phyloP scores from a whole-genome alignment of 2,888 invertebrate genomes.

The Drosophila antonietae region DNA sequence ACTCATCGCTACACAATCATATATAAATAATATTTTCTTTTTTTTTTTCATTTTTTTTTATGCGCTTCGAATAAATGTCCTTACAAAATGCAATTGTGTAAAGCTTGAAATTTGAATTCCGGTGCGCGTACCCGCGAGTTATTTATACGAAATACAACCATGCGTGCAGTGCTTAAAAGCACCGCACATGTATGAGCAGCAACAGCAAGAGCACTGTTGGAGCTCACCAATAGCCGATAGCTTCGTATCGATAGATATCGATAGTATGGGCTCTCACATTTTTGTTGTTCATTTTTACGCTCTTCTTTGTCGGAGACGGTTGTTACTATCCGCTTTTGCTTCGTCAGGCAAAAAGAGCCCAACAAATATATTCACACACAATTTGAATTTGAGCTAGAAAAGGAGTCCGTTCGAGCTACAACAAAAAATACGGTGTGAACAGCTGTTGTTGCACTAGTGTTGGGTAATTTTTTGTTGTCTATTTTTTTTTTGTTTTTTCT shows the following conservation, averaged over 20 bases:
- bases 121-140: background rate
- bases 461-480: conserved; percentile 57
- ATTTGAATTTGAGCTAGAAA: conserved; percentile 49
- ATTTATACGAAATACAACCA: conserved; percentile 12
- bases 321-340: conserved; percentile 42
- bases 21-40: conserved; percentile 17
- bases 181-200: background rate
- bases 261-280: conserved; percentile 25
- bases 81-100: conserved; percentile 21
- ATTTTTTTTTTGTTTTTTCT: conserved; percentile 29
- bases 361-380: conserved; percentile 49
- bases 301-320: conserved; percentile 63
- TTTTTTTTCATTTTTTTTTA: conserved; percentile 22
- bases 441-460: conserved; percentile 60
- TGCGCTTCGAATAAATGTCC: conserved; percentile 49
- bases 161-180: conserved; percentile 24
- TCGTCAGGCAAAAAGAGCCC: conserved; percentile 49
- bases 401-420: conserved; percentile 25
- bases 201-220: conserved; percentile 1
- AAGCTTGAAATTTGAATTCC: conserved; percentile 15
- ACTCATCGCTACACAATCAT: conserved; percentile 38
- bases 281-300: conserved; percentile 63
- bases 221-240: conserved; percentile 3
- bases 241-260: conserved; percentile 28
- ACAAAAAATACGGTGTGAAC: conserved; percentile 48